Evolutionary conservation across 2,888 invertebrate species (phyloP).

Genomic region (Dexiosoma caninum): DNA sequence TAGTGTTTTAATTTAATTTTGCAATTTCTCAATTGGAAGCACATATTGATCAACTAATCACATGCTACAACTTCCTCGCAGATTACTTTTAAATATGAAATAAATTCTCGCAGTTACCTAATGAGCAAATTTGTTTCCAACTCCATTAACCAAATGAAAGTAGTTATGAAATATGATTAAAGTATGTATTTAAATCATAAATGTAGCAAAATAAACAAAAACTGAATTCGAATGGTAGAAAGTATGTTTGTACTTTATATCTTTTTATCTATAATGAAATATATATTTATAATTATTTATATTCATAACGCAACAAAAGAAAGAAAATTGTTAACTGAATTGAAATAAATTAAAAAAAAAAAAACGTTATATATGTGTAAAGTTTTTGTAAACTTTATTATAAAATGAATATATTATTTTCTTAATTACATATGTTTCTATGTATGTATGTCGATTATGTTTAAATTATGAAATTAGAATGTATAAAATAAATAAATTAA

Average conservation of each 20-base stretch:
- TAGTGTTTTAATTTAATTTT: too few species aligned
- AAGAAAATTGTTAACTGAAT: conserved; percentile 27
- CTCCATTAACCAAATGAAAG: too few species aligned
- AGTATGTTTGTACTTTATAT: background rate
- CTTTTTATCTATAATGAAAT: conserved; percentile 17
- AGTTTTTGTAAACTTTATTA: conserved; percentile 34
- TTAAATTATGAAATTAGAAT: conserved; percentile 30
- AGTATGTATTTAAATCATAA: too few species aligned
- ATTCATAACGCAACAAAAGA: background rate
- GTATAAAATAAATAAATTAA: conserved; percentile 35
- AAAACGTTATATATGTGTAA: conserved; percentile 22
- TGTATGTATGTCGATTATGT: conserved; percentile 28
- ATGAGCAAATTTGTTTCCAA: too few species aligned
- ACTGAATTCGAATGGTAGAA: conserved; percentile 1
- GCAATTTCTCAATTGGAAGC: too few species aligned
- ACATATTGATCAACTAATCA: too few species aligned
- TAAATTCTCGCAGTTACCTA: too few species aligned
- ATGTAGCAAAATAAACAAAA: background rate
- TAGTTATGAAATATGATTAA: too few species aligned
- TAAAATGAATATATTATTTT: conserved; percentile 32
- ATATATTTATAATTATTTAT: conserved; percentile 28
- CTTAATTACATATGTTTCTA: background rate
- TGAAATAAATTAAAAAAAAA: conserved; percentile 1
- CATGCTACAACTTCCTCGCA: too few species aligned
- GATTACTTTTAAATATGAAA: too few species aligned